Conservation (phyloP, 2,113 vertebrate genomes). For the Psammodynastes pulverulentus region DNA sequence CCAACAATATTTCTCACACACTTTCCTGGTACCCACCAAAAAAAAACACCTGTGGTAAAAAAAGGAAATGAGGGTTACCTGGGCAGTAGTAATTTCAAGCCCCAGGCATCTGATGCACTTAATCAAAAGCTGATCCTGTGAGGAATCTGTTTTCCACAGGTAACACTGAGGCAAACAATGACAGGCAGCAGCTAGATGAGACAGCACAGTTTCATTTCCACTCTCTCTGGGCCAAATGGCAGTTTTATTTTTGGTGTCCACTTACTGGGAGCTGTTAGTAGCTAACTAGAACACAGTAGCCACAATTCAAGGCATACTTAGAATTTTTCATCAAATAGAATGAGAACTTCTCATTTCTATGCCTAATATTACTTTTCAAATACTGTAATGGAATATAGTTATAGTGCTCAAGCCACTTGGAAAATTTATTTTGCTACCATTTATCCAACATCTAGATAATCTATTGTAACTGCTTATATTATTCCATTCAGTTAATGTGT, state of each 20-base stretch:
- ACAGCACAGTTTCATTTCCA: not conserved
- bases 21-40: not conserved
- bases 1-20: not conserved
- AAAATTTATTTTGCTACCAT: not conserved
- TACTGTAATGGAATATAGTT: not conserved
- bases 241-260: not conserved
- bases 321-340: not conserved
- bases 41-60: not conserved
- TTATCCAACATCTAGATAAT: not conserved
- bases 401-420: not conserved
- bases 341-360: not conserved
- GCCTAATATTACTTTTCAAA: not conserved
- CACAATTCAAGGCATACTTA: not conserved
- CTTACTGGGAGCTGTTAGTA: not conserved
- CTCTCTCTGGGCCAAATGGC: not conserved
- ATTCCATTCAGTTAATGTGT: not conserved
- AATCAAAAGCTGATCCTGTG: not conserved
- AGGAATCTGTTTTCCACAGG: not conserved
- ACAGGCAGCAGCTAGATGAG: not conserved
- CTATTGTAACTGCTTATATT: constrained; percentile 1
- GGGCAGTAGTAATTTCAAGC: not conserved
- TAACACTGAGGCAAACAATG: not conserved
- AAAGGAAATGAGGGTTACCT: not conserved
- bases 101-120: not conserved
- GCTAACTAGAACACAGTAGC: not conserved